A percentile compares a stretch with the other conserved stretches of the same genome.
These are phyloP conservation scores for cat (Felis catus) DNA, from an alignment of 2,113 vertebrate genomes.

Conservation along the genomic window DNA sequence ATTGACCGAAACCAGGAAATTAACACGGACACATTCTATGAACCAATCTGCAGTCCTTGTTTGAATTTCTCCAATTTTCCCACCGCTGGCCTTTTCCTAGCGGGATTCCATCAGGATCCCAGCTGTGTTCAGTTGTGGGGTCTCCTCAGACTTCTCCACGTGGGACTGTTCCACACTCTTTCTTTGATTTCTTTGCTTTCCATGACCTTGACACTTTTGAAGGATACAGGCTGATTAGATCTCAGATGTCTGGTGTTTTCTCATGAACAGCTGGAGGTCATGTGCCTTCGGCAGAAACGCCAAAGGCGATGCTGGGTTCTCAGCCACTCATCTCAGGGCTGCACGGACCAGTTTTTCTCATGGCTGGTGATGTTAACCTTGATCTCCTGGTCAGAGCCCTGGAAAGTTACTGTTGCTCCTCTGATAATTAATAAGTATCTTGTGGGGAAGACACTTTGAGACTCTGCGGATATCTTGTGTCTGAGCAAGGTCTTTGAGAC, in stretches of 20 bases:
- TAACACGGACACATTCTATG: accelerated
- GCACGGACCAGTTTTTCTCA: accelerated
- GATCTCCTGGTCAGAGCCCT: not conserved
- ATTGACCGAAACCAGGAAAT: not conserved
- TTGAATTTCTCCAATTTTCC: accelerated
- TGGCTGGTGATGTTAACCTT: not conserved
- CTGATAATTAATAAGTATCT: not conserved
- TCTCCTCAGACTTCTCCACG: accelerated
- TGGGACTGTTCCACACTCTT: no score
- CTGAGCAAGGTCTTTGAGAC: not conserved
- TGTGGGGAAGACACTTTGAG: not conserved
- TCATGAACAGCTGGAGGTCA: not conserved
- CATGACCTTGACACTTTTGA: no score
- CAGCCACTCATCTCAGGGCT: not conserved
- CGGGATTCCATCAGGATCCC: not conserved
- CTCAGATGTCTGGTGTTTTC: not conserved
- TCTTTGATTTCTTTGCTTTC: not conserved
- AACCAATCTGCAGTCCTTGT: not conserved
- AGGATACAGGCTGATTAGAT: accelerated
- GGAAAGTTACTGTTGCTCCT: not conserved
- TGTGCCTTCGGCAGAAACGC: not conserved
- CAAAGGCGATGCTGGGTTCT: accelerated
- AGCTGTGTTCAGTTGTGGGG: not conserved
- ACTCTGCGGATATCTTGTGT: not conserved
- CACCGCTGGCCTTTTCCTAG: accelerated